Evolutionary conservation across 2,797 vertebrate species (phyloP), one percentile per base, ranked within the genome.

Genomic region (Ceryle rudis): DNA sequence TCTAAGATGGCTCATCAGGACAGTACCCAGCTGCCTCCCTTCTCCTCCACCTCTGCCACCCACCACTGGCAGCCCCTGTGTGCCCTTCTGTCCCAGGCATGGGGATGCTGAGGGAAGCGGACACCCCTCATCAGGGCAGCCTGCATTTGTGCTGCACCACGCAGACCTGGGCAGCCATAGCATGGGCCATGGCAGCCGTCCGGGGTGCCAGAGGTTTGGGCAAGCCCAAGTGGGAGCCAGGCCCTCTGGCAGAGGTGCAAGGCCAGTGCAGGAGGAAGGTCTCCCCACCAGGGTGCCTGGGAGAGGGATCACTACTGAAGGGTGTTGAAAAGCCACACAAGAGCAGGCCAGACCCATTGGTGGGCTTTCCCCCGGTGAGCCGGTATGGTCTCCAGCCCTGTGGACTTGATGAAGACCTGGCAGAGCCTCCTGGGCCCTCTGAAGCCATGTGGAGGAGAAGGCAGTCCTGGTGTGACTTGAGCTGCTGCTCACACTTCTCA

Each of bases 311-410:
- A 11, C 25, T 42, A 26, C 58, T 29, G 14, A 54, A 35, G 7
- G 16, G 17, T 2, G 5, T 18, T 55, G 22, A 54, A 87, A 78
- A 69, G 23, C 8, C 6, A 13, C 20, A 11, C 14, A 29, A 29
- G 46, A 35, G 22, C 0, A 0, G 26, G 28, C 6, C 25, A 29
- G 49, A 14, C 39, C 7, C 13, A 2, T 13, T 51, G 8, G 11
- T 21, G 20, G 16, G 20, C 11, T 65, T 89, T 18, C 12, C 6
- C 1, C 4, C 1, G 0, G 3, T 0, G 0, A 33, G n/a, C 10
- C 0, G 0, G 5, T 22, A 14, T 9, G 6, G 51, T 41, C 9
- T 0, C 0, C 22, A 37, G 73, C n/a, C 4, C 2, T 15, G 15
- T 0, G 5, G 33, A 42, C 41, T 42, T 6, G 1, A 31, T 31